Percentiles rank a stretch among this genome's conserved stretches.
Conservation (phyloP, 1,140 invertebrate species). For the Diprion similis region DNA sequence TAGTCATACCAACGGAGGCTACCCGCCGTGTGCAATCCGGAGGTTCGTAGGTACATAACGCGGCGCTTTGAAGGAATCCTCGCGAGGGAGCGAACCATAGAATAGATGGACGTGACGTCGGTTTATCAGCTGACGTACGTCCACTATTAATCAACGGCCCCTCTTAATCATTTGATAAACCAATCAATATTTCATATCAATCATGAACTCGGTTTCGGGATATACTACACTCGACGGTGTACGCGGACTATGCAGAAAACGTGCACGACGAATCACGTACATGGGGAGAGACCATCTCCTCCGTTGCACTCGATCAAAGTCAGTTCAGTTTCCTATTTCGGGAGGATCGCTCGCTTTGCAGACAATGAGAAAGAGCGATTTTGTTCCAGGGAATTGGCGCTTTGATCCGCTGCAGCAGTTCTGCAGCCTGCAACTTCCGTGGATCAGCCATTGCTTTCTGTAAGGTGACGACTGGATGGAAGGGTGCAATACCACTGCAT, state of each 20-base stretch:
- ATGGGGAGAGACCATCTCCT: not conserved
- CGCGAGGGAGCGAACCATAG: constrained; percentile 6
- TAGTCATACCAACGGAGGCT: constrained; percentile 30
- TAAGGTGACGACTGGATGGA: not conserved
- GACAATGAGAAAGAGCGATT: not conserved
- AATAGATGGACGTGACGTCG: constrained; percentile 27
- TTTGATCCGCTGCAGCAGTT: too few relatives aligned
- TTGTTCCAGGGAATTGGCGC: not conserved
- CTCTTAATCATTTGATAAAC: constrained; percentile 31
- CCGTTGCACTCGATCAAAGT: constrained; percentile 4
- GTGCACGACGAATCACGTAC: not conserved
- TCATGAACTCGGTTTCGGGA: not conserved
- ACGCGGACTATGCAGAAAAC: not conserved
- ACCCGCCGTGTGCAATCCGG: constrained; percentile 40
- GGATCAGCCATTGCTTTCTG: not conserved
- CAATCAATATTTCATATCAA: constrained; percentile 32
- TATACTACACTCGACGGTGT: not conserved
- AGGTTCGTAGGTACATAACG: constrained; percentile 29
- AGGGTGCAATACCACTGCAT: not conserved
- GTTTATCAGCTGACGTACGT: constrained; percentile 34
- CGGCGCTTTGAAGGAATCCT: not conserved
- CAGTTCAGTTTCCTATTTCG: not conserved
- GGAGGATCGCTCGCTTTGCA: not conserved
- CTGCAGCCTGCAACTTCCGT: not conserved
- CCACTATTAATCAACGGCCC: constrained; percentile 41